Evolutionary conservation across 2,797 vertebrate species (phyloP).

Genomic region (Phaenicophaeus curvirostris): DNA sequence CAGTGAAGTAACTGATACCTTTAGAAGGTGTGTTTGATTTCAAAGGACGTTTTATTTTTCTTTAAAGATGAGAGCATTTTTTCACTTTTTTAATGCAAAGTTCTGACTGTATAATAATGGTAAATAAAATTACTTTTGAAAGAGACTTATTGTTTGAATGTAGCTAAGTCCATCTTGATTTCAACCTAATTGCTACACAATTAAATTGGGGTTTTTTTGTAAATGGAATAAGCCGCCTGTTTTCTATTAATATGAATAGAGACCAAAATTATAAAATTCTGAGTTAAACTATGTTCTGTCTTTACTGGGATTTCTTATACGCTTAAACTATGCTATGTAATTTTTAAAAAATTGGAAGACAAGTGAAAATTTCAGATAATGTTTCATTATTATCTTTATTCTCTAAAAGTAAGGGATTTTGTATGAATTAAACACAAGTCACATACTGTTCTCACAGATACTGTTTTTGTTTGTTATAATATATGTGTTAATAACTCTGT

Average conservation of each 20-base stretch:
- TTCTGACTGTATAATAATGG: constrained; percentile 11
- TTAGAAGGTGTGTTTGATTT: constrained; percentile 68
- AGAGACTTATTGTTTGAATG: constrained; percentile 37
- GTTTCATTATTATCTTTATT: background rate
- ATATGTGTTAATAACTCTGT: background rate
- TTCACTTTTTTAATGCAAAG: constrained; percentile 28
- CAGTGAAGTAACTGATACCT: constrained; percentile 63
- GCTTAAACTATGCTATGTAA: background rate
- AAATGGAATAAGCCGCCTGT: background rate
- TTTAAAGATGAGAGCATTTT: constrained; percentile 53
- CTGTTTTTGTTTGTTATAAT: background rate
- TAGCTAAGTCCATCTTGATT: constrained; percentile 28
- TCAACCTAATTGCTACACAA: constrained; percentile 6
- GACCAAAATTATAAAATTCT: background rate
- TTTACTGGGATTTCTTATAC: background rate
- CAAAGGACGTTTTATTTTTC: constrained; percentile 59
- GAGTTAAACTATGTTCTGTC: constrained; percentile 8
- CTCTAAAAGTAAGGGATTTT: background rate
- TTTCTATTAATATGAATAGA: background rate
- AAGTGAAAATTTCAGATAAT: background rate
- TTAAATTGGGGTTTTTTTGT: constrained; percentile 6
- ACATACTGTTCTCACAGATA: background rate
- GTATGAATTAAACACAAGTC: background rate
- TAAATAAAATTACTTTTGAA: constrained; percentile 8
- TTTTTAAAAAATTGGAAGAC: constrained; percentile 25